Percentiles rank a stretch among this genome's conserved stretches.
phyloP scores from a whole-genome alignment of 2,113 vertebrate genomes.

The Cacatua alba region DNA sequence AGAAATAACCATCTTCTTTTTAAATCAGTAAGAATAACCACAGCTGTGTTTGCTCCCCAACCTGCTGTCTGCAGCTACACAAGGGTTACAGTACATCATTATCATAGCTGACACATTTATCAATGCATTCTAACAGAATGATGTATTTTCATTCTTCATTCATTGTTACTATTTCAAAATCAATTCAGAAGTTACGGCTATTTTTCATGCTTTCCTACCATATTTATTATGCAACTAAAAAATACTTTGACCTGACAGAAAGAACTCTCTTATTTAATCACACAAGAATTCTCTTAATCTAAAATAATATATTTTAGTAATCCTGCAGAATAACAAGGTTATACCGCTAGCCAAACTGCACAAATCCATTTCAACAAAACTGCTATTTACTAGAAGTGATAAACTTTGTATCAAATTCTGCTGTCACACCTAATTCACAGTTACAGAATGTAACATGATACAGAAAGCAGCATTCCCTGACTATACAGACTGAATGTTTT shows the following conservation, averaged over 20 bases:
- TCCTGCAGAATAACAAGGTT: neutral
- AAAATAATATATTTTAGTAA: constrained; percentile 14
- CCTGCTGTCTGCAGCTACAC: constrained; percentile 39
- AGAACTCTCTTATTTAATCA: neutral
- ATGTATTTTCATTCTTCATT: neutral
- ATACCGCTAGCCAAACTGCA: neutral
- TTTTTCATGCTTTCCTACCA: neutral
- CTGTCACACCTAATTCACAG: neutral
- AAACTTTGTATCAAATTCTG: neutral
- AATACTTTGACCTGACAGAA: neutral
- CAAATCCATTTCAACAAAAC: neutral
- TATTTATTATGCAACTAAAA: constrained; percentile 14
- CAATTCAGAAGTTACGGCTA: neutral
- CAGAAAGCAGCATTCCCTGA: neutral
- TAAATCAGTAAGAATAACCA: neutral
- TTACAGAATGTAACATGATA: neutral
- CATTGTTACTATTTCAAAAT: neutral
- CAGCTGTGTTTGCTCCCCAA: constrained; percentile 62
- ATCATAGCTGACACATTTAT: constrained; percentile 60
- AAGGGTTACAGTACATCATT: constrained; percentile 57
- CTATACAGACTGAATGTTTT: neutral
- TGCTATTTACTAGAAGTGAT: neutral
- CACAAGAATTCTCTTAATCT: constrained; percentile 15
- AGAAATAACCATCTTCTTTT: neutral
- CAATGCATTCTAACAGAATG: constrained; percentile 59